Conservation (phyloP, 2,113 vertebrate species). For the Alces alces region DNA sequence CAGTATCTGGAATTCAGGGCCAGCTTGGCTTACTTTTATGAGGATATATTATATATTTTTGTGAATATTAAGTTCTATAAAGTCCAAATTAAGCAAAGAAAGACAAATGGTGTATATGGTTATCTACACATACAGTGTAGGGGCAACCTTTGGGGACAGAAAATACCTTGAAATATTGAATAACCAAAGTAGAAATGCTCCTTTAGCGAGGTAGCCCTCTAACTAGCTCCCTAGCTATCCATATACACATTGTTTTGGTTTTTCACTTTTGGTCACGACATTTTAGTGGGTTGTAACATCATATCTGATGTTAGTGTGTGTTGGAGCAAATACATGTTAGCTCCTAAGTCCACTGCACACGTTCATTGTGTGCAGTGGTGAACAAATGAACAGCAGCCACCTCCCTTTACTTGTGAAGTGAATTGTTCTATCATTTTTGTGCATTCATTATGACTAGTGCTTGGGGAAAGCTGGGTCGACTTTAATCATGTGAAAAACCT, state of each 20-base stretch:
- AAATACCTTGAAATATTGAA: slow-evolving; percentile 36
- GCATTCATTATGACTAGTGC: background rate
- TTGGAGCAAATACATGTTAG: background rate
- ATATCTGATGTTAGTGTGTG: background rate
- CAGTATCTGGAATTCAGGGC: background rate
- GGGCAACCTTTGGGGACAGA: background rate
- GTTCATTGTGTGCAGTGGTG: too few relatives aligned
- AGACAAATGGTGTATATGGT: background rate
- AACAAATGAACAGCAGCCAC: background rate
- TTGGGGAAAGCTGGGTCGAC: background rate
- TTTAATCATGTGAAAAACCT: background rate
- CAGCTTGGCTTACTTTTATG: background rate
- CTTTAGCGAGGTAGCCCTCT: background rate
- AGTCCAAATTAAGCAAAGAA: background rate
- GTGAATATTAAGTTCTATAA: background rate
- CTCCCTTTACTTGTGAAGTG: background rate
- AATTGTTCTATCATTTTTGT: background rate
- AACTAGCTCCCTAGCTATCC: background rate
- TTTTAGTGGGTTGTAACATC: background rate
- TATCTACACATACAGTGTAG: background rate
- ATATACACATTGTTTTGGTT: background rate
- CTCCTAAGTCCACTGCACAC: background rate
- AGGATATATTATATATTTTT: background rate
- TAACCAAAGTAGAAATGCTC: slow-evolving; percentile 40
- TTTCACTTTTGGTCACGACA: background rate